phyloP scores from a whole-genome alignment of 2,888 invertebrate genomes.

The Lasius fuliginosus region DNA sequence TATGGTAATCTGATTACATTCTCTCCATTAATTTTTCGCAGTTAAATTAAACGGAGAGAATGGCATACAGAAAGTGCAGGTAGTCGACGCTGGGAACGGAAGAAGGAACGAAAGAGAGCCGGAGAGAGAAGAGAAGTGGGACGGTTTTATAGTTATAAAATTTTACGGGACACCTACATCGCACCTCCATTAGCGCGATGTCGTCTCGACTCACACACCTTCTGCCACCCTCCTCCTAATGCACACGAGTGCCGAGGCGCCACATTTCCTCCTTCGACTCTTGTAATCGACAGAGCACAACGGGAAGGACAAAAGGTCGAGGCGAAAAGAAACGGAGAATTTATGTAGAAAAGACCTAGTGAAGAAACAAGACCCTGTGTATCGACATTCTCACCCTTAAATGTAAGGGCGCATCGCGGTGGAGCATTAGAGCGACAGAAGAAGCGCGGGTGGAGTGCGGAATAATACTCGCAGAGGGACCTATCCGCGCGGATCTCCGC shows the following conservation, averaged over 20 bases:
- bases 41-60: conserved; percentile 19
- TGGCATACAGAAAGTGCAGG: neutral
- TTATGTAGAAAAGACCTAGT: conserved; percentile 40
- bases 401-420: conserved; percentile 62
- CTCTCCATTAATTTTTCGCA: conserved; percentile 2
- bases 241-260: conserved; percentile 61
- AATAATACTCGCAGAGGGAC: conserved; percentile 67
- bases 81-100: neutral
- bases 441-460: conserved; percentile 46
- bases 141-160: conserved; percentile 75
- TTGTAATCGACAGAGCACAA: conserved; percentile 48
- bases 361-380: conserved; percentile 40
- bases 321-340: conserved; percentile 55
- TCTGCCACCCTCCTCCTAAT: conserved; percentile 59
- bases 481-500: conserved; percentile 50
- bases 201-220: conserved; percentile 70
- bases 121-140: neutral
- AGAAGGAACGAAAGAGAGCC: neutral
- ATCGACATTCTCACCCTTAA: conserved; percentile 63
- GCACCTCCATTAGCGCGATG: conserved; percentile 82
- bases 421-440: conserved; percentile 65
- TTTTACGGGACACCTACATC: conserved; percentile 81
- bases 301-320: conserved; percentile 36
- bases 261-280: conserved; percentile 59
- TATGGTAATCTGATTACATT: neutral